phyloP scores from a whole-genome alignment of 2,888 invertebrate genomes.

The Parnassius apollo region DNA sequence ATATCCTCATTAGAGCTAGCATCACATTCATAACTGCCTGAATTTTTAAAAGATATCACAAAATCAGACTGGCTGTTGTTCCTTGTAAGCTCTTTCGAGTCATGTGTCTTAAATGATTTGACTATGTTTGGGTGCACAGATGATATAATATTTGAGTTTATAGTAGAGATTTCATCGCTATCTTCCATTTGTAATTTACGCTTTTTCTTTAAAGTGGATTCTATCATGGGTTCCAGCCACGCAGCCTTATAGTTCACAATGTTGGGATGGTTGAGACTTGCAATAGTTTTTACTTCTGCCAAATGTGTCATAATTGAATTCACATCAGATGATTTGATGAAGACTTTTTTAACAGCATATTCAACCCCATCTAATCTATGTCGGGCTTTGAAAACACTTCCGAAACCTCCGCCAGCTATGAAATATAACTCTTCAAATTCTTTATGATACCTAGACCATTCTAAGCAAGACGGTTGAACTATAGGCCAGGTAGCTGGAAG shows the following conservation, averaged over 20 bases:
- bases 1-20: slow-evolving; percentile 51
- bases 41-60: slow-evolving; percentile 65
- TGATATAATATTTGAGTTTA: slow-evolving; percentile 50
- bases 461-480: slow-evolving; percentile 70
- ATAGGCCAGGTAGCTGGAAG: slow-evolving; percentile 78
- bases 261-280: slow-evolving; percentile 88
- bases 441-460: slow-evolving; percentile 84
- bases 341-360: slow-evolving; percentile 91
- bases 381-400: slow-evolving; percentile 87
- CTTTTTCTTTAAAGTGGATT: slow-evolving; percentile 66
- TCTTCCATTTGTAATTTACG: slow-evolving; percentile 59
- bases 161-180: slow-evolving; percentile 60
- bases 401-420: slow-evolving; percentile 89
- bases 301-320: slow-evolving; percentile 84
- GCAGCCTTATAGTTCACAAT: slow-evolving; percentile 92
- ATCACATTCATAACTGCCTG: slow-evolving; percentile 53
- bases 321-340: slow-evolving; percentile 83
- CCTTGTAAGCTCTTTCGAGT: slow-evolving; percentile 65
- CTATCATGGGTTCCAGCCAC: slow-evolving; percentile 87
- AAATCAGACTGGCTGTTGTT: slow-evolving; percentile 66
- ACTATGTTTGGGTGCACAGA: slow-evolving; percentile 65
- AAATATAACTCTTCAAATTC: slow-evolving; percentile 87
- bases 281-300: slow-evolving; percentile 90
- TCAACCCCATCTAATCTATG: slow-evolving; percentile 88
- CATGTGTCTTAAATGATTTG: slow-evolving; percentile 73